phyloP scores from a whole-genome alignment of 2,797 vertebrate genomes.

The Microctenopoma steveboyesi region DNA sequence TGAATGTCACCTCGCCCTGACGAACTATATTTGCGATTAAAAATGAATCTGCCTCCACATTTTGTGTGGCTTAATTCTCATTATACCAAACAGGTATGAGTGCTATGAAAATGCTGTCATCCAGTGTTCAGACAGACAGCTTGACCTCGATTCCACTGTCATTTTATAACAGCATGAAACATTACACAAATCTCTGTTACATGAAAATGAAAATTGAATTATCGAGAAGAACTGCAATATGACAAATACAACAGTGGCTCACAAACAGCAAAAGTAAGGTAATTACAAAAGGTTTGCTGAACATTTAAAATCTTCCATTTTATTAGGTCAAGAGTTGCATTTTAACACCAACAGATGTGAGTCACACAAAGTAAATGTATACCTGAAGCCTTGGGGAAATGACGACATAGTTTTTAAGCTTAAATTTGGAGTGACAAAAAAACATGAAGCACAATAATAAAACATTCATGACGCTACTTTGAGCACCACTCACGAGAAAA shows the following conservation, averaged over 20 bases:
- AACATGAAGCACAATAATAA: conserved; percentile 24
- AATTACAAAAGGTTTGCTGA: neutral
- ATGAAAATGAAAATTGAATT: conserved; percentile 11
- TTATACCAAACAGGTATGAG: conserved; percentile 27
- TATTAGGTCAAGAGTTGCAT: neutral
- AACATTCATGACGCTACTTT: conserved; percentile 34
- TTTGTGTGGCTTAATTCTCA: conserved; percentile 34
- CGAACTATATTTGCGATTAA: conserved; percentile 60
- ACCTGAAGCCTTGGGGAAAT: neutral
- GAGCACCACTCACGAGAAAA: neutral
- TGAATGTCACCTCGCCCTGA: conserved; percentile 44
- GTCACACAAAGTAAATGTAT: conserved; percentile 9
- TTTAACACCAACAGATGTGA: conserved; percentile 20
- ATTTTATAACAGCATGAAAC: conserved; percentile 22
- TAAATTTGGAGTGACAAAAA: neutral
- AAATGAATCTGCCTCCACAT: conserved; percentile 42
- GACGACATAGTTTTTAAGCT: neutral
- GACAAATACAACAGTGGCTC: neutral
- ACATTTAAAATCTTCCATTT: conserved; percentile 8
- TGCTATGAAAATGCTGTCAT: conserved; percentile 29
- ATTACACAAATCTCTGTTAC: conserved; percentile 10
- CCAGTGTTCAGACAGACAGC: conserved; percentile 26
- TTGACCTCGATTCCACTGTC: conserved; percentile 45
- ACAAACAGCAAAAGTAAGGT: neutral
- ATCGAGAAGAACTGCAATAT: neutral